phyloP scores from a whole-genome alignment of 2,113 vertebrate species.

The Condylura cristata region DNA sequence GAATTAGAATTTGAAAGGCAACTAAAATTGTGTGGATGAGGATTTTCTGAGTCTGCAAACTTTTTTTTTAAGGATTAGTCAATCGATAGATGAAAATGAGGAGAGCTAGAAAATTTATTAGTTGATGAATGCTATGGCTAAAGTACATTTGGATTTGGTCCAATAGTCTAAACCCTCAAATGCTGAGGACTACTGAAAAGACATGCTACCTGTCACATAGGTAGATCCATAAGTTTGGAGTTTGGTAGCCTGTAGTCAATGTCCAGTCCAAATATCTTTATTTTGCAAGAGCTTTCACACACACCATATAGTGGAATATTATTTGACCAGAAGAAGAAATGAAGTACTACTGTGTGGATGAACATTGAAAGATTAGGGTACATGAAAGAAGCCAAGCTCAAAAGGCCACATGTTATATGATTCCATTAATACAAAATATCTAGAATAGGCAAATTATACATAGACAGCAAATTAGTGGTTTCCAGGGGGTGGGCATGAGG shows the following conservation, averaged over 20 bases:
- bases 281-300: neutral
- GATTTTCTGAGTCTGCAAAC: neutral
- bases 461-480: neutral
- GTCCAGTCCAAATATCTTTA: neutral
- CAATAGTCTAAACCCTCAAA: neutral
- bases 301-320: neutral
- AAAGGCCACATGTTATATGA: neutral
- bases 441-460: neutral
- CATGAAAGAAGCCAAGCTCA: neutral
- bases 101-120: neutral
- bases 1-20: conserved; percentile 19
- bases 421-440: neutral
- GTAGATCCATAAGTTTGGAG: neutral
- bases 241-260: neutral
- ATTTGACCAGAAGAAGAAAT: neutral
- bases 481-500: neutral
- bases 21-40: neutral
- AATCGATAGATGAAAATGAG: neutral
- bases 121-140: neutral
- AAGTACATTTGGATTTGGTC: neutral
- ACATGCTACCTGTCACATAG: neutral
- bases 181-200: neutral
- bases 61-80: neutral
- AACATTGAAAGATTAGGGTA: neutral
- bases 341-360: neutral